These are phyloP conservation scores for Theropithecus gelada DNA, from an alignment of 2,113 vertebrate species.

Conservation along the genomic window DNA sequence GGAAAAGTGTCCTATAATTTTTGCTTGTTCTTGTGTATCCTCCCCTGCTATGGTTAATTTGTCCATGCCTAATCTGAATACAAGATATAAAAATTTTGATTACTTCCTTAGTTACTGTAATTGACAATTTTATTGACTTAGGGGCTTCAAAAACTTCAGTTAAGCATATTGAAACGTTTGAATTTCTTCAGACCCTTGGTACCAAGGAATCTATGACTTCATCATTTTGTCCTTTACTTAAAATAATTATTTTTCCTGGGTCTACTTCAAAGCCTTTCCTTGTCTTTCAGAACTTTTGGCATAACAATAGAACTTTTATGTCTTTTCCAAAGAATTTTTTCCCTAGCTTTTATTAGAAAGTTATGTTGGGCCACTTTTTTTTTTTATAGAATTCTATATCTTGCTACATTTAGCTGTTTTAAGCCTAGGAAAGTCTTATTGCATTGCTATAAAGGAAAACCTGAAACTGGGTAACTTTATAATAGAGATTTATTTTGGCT, in stretches of 20 bases:
- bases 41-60: neutral
- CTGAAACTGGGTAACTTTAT: no score
- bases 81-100: neutral
- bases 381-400: neutral
- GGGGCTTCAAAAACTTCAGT: neutral
- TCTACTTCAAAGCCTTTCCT: neutral
- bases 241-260: neutral
- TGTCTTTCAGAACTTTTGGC: neutral
- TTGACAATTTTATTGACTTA: neutral
- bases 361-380: neutral
- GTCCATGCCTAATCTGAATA: neutral
- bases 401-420: neutral
- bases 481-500: no score
- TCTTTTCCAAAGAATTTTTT: neutral
- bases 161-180: neutral
- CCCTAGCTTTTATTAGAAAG: conserved; percentile 1
- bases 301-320: neutral
- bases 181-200: neutral
- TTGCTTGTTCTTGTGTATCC: neutral
- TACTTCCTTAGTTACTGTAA: neutral
- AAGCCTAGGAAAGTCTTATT: neutral
- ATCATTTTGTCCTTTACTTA: neutral
- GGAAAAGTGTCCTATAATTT: neutral
- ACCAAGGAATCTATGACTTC: neutral
- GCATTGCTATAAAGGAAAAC: no score